These are phyloP conservation scores for Amblyornis subalaris DNA, from an alignment of 2,113 vertebrate genomes.

Conservation along the genomic window DNA sequence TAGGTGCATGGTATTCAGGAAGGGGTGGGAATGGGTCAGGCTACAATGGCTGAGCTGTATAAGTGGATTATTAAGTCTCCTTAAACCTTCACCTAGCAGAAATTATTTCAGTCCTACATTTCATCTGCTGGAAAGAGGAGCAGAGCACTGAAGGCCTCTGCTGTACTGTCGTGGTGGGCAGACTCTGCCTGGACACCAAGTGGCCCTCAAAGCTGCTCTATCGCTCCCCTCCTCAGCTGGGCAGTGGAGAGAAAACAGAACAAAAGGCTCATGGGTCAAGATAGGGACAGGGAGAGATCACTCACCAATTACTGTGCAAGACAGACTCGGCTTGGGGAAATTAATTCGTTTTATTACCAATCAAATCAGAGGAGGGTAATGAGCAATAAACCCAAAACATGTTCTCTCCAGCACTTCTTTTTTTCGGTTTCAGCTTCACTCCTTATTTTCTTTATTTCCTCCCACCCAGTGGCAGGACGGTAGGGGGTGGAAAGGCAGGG, in stretches of 20 bases:
- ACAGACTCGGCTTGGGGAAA: not conserved
- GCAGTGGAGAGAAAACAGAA: not conserved
- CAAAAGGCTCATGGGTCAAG: not conserved
- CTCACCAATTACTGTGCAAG: too few species aligned
- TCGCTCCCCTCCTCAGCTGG: not conserved
- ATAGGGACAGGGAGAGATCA: too few species aligned
- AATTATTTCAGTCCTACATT: not conserved
- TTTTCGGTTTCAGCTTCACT: not conserved
- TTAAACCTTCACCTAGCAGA: not conserved
- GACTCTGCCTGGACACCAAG: not conserved
- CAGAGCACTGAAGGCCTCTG: not conserved
- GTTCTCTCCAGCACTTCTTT: not conserved
- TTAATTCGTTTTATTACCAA: not conserved
- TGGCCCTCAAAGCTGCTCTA: not conserved
- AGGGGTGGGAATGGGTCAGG: not conserved
- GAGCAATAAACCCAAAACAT: not conserved
- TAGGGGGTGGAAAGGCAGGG: not conserved
- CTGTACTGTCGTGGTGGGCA: not conserved
- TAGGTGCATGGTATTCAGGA: not conserved
- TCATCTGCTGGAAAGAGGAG: not conserved
- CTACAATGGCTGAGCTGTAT: not conserved
- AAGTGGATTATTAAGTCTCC: not conserved
- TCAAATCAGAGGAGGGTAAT: not conserved
- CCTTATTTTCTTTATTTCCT: not conserved
- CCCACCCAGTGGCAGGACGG: accelerated